phyloP scores from a whole-genome alignment of 2,113 vertebrate species.

The Gallinago paraguaiae region DNA sequence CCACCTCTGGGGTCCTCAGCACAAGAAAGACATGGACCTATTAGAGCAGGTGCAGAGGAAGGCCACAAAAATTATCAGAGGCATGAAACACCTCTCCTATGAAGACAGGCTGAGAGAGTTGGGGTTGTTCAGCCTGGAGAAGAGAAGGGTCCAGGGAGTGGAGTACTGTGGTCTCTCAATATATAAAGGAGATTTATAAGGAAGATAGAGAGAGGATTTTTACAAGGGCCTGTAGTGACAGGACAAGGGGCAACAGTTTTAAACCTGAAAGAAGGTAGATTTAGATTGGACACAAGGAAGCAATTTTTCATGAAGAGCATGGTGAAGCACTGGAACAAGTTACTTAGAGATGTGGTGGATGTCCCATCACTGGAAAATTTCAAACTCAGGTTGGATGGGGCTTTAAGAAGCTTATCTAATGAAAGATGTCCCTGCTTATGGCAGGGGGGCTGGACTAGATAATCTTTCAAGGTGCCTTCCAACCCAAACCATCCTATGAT shows the following conservation, averaged over 20 bases:
- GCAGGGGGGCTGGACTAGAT: no score
- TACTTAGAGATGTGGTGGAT: neutral
- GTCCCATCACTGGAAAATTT: neutral
- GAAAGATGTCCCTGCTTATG: neutral
- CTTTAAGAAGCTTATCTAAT: neutral
- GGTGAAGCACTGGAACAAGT: neutral
- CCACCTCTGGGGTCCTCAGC: neutral
- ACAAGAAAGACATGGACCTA: neutral
- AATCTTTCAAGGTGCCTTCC: neutral
- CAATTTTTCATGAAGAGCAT: neutral
- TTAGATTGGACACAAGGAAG: neutral
- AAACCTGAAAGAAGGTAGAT: neutral
- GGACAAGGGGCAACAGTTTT: neutral
- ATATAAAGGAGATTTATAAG: neutral
- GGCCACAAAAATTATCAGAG: neutral
- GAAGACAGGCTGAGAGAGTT: neutral
- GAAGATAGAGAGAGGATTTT: neutral
- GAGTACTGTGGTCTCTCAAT: neutral
- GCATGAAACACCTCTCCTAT: neutral
- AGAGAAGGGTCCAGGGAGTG: neutral
- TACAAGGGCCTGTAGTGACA: neutral
- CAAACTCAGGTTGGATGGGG: neutral
- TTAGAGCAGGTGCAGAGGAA: neutral
- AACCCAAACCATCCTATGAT: neutral
- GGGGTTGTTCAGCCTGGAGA: neutral